A percentile compares a stretch with the other conserved stretches of the same genome.
phyloP scores from a whole-genome alignment of 1,140 invertebrate genomes.

The Prorops nasuta region DNA sequence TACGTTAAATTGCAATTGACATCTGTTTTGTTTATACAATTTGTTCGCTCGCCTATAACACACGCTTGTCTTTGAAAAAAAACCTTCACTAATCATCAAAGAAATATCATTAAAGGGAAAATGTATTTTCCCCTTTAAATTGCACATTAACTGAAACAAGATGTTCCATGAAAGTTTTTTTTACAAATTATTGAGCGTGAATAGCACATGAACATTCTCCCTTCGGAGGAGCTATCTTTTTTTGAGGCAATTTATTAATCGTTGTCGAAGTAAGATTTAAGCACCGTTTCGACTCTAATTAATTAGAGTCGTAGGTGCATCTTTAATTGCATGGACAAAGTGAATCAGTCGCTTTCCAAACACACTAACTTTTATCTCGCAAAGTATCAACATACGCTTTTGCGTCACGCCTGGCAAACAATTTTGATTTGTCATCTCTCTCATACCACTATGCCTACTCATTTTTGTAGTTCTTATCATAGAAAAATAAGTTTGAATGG shows the following conservation, averaged over 20 bases:
- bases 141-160: too few relatives aligned
- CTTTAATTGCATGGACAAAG: constrained; percentile 1
- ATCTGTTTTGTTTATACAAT: constrained; percentile 45
- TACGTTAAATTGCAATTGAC: constrained; percentile 52
- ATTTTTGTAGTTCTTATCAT: too few relatives aligned
- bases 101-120: too few relatives aligned
- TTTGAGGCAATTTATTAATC: too few relatives aligned
- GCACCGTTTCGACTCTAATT: constrained; percentile 25
- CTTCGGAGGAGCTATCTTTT: too few relatives aligned
- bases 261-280: constrained; percentile 9
- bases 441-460: constrained; percentile 4
- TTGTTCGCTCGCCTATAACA: constrained; percentile 16
- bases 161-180: too few relatives aligned
- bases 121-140: too few relatives aligned
- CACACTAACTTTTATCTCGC: constrained; percentile 6
- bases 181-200: too few relatives aligned
- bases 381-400: constrained; percentile 5
- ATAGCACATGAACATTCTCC: too few relatives aligned
- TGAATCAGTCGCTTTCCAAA: background rate
- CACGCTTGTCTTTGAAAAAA: constrained; percentile 8
- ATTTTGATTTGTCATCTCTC: constrained; percentile 14
- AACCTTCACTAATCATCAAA: constrained; percentile 4
- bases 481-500: too few relatives aligned
- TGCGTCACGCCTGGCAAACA: constrained; percentile 16
- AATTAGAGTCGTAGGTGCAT: constrained; percentile 21